Conservation (phyloP, 2,888 invertebrate species). For the Uropetala carovei region DNA sequence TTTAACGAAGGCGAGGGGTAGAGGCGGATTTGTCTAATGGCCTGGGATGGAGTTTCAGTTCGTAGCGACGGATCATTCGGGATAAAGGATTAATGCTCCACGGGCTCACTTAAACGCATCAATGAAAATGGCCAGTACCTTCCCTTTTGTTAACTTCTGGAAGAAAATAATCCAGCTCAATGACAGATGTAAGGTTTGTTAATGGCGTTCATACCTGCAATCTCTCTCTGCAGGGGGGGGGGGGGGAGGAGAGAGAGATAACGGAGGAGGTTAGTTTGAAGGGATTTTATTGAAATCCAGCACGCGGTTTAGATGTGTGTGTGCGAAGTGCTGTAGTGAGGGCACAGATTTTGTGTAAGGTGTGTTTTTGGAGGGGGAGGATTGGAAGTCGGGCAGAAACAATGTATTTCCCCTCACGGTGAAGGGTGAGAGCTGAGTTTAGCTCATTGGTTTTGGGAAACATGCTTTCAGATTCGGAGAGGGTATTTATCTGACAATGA, state of each 20-base stretch:
- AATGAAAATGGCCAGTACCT: not conserved
- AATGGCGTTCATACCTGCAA: conserved; percentile 19
- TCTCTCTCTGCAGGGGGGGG: not conserved
- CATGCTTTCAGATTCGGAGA: too few relatives aligned
- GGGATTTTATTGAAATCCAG: not conserved
- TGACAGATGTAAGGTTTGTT: conserved; percentile 18
- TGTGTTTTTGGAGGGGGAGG: too few relatives aligned
- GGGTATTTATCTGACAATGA: too few relatives aligned
- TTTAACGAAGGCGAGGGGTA: not conserved
- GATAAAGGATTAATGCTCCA: not conserved
- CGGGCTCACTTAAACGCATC: not conserved
- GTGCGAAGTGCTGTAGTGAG: too few relatives aligned
- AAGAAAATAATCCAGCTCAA: not conserved
- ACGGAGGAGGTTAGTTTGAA: not conserved
- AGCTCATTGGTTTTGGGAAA: too few relatives aligned
- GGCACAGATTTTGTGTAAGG: too few relatives aligned
- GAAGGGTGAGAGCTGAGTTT: too few relatives aligned
- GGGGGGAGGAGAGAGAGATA: not conserved
- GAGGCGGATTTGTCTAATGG: conserved; percentile 3
- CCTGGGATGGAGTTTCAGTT: not conserved
- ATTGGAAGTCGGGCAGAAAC: too few relatives aligned
- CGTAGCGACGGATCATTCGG: not conserved
- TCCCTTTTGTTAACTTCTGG: conserved; percentile 23
- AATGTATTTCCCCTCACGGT: too few relatives aligned
- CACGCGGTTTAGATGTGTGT: too few relatives aligned